Percentiles rank a stretch among this genome's conserved stretches.
Evolutionary conservation across 2,797 vertebrate species (phyloP).

Genomic region (Poecilia picta): DNA sequence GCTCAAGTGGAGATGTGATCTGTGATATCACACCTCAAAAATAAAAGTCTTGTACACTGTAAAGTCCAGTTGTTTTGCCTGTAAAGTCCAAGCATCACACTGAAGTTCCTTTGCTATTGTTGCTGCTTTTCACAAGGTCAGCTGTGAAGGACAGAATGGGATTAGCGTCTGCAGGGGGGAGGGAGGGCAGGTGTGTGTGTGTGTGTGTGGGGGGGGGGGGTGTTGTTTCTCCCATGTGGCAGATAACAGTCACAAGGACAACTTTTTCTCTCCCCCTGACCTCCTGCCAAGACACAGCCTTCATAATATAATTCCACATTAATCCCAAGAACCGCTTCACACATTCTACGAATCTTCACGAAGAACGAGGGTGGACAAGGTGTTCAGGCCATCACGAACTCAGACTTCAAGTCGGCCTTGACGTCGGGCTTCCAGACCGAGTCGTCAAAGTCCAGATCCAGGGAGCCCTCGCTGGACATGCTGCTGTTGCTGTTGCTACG

Average conservation of each 20-base stretch:
- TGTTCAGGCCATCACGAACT: conserved; percentile 93
- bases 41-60: conserved; percentile 54
- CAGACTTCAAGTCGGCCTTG: conserved; percentile 95
- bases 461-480: conserved; percentile 90
- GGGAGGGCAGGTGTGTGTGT: neutral
- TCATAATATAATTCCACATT: conserved; percentile 48
- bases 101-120: conserved; percentile 64
- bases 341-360: conserved; percentile 29
- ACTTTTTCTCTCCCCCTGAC: conserved; percentile 43
- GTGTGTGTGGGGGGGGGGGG: conserved; percentile 43
- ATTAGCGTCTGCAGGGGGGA: conserved; percentile 62
- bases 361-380: neutral
- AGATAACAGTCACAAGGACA: conserved; percentile 39
- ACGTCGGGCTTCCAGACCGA: conserved; percentile 97
- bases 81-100: conserved; percentile 66
- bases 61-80: conserved; percentile 59
- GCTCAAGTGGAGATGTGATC: conserved; percentile 67
- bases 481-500: conserved; percentile 94
- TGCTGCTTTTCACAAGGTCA: conserved; percentile 62
- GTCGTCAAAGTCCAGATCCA: conserved; percentile 97
- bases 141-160: conserved; percentile 61
- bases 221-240: conserved; percentile 35
- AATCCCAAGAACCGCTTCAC: conserved; percentile 52
- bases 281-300: conserved; percentile 46
- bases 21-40: conserved; percentile 41